Evolutionary conservation across 2,888 invertebrate species (phyloP).

Genomic region (Chaetogeoica ovagalla): DNA sequence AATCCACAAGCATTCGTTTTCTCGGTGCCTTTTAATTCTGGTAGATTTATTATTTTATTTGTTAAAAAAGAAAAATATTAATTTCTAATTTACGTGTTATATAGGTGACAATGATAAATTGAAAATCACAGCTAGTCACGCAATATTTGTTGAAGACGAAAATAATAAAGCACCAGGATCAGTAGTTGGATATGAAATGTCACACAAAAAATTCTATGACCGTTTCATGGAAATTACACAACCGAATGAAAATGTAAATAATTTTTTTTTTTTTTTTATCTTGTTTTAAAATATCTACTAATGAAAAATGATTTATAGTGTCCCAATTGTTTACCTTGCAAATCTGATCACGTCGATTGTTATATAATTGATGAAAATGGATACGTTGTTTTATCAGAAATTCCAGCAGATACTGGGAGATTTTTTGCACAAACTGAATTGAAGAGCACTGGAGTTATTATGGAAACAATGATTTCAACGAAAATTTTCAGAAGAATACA

Average conservation of each 20-base stretch:
- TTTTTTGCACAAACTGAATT: conserved; percentile 82
- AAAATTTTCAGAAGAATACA: conserved; percentile 74
- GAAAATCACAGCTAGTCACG: conserved; percentile 78
- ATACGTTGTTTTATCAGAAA: conserved; percentile 76
- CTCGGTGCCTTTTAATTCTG: conserved; percentile 66
- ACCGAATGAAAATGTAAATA: conserved; percentile 58
- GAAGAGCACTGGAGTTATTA: conserved; percentile 65
- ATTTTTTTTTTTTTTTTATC: conserved; percentile 13
- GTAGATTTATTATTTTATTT: conserved; percentile 58
- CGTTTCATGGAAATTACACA: conserved; percentile 73
- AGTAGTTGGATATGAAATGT: conserved; percentile 85
- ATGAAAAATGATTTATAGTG: conserved; percentile 45
- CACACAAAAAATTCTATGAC: conserved; percentile 70
- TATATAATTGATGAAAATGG: conserved; percentile 92
- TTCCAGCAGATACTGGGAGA: conserved; percentile 71
- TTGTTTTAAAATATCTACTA: conserved; percentile 7
- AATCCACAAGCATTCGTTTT: conserved; percentile 77
- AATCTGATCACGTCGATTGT: conserved; percentile 65
- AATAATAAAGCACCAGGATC: conserved; percentile 80
- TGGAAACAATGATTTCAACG: conserved; percentile 73
- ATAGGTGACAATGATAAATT: conserved; percentile 42
- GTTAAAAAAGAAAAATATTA: background rate
- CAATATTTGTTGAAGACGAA: conserved; percentile 79
- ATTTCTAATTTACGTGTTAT: background rate
- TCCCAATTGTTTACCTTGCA: conserved; percentile 56